Conservation (phyloP, 2,797 vertebrate genomes). For the Coregonus sp. region DNA sequence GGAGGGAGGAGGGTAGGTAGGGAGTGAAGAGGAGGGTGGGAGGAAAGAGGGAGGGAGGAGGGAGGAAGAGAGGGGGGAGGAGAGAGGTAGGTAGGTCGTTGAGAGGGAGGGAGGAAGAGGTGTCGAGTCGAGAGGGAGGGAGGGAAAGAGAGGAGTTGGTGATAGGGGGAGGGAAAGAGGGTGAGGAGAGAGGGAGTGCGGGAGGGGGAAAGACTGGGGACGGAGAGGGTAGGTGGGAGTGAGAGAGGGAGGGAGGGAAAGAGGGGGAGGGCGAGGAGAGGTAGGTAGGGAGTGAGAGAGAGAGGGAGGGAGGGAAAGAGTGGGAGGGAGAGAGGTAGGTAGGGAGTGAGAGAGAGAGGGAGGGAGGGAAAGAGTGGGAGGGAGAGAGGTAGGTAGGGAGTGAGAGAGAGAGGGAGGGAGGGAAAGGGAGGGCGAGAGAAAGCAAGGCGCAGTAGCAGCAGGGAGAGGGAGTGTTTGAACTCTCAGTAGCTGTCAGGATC, state of each 20-base stretch:
- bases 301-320: conserved; percentile 32
- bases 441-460: conserved; percentile 61
- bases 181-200: conserved; percentile 62
- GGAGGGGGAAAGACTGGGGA: conserved; percentile 42
- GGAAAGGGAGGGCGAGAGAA: conserved; percentile 11
- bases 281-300: conserved; percentile 34
- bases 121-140: too few species aligned
- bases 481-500: conserved; percentile 72
- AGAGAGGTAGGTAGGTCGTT: too few species aligned
- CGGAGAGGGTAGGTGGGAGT: conserved; percentile 21
- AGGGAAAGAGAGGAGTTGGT: too few species aligned
- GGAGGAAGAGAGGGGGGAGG: too few species aligned
- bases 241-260: conserved; percentile 38
- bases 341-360: conserved; percentile 41
- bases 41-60: too few species aligned
- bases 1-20: too few species aligned
- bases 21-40: too few species aligned
- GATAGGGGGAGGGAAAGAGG: too few species aligned
- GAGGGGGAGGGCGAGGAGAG: conserved; percentile 31
- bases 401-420: conserved; percentile 21
- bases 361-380: too few species aligned
- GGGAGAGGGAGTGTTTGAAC: conserved; percentile 72
- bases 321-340: too few species aligned
- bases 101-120: too few species aligned
- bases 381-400: neutral